phyloP scores from a whole-genome alignment of 2,113 vertebrate genomes.

The Mormoops blainvillei region DNA sequence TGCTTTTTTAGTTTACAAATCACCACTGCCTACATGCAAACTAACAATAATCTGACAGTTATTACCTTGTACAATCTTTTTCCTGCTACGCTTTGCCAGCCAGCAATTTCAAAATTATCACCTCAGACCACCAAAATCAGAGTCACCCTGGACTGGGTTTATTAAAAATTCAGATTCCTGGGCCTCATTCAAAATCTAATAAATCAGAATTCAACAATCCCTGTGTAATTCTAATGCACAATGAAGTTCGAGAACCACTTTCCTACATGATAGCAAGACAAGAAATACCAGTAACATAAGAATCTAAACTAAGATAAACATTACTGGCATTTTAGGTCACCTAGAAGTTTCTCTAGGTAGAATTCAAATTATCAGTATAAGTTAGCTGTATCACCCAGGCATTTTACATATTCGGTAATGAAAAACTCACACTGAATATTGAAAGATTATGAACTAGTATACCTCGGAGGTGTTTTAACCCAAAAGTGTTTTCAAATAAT shows the following conservation, averaged over 20 bases:
- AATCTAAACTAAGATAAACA: neutral
- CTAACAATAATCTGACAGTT: neutral
- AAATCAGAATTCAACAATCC: neutral
- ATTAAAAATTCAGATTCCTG: neutral
- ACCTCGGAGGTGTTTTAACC: neutral
- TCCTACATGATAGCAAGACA: neutral
- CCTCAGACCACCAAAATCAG: neutral
- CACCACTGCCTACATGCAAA: neutral
- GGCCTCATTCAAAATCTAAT: neutral
- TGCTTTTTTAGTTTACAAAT: neutral
- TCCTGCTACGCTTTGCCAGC: neutral
- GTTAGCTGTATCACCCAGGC: neutral
- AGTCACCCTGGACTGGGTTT: neutral
- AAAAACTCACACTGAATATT: neutral
- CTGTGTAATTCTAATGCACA: neutral
- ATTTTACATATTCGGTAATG: neutral
- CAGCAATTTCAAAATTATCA: neutral
- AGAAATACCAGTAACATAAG: neutral
- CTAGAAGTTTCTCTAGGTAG: neutral
- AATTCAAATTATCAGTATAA: neutral
- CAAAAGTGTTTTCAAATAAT: conserved; percentile 2
- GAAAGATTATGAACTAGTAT: neutral
- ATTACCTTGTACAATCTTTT: neutral
- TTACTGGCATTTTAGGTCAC: neutral
- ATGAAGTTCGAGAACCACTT: neutral